Evolutionary conservation across 2,888 invertebrate genomes (phyloP).

Genomic region (Invenusta paracnida): DNA sequence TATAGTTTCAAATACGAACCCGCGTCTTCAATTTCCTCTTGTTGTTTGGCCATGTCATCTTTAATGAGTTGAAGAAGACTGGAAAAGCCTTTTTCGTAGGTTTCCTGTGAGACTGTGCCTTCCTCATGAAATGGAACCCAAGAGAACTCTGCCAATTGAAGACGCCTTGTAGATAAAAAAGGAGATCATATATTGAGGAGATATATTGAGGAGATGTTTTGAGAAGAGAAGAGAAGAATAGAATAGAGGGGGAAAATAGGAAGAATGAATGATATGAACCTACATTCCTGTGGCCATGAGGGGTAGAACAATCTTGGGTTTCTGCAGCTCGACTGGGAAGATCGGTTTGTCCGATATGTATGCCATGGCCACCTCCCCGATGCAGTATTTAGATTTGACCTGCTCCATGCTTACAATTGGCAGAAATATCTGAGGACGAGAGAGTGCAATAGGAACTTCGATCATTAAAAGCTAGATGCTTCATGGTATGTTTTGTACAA

Average conservation of each 20-base stretch:
- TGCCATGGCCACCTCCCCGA: slow-evolving; percentile 54
- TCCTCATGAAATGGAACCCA: slow-evolving; percentile 49
- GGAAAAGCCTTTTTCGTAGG: slow-evolving; percentile 47
- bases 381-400: slow-evolving; percentile 53
- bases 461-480: no score
- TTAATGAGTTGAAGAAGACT: slow-evolving; percentile 46
- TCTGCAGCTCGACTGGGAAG: slow-evolving; percentile 50
- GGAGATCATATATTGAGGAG: not conserved
- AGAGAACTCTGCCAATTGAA: slow-evolving; percentile 51
- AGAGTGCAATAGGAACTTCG: no score
- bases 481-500: no score
- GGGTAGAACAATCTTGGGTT: slow-evolving; percentile 48
- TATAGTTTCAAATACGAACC: no score
- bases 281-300: slow-evolving; percentile 55
- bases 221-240: no score
- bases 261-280: slow-evolving; percentile 44
- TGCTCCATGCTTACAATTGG: slow-evolving; percentile 50
- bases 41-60: not conserved
- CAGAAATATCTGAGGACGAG: slow-evolving; percentile 50
- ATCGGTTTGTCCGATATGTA: slow-evolving; percentile 53
- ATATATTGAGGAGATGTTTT: no score
- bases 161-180: slow-evolving; percentile 48
- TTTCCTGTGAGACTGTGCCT: slow-evolving; percentile 48
- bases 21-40: no score
- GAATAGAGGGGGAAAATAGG: no score